These are phyloP conservation scores for Nematolebias whitei DNA, from an alignment of 2,113 vertebrate species.

Conservation along the genomic window DNA sequence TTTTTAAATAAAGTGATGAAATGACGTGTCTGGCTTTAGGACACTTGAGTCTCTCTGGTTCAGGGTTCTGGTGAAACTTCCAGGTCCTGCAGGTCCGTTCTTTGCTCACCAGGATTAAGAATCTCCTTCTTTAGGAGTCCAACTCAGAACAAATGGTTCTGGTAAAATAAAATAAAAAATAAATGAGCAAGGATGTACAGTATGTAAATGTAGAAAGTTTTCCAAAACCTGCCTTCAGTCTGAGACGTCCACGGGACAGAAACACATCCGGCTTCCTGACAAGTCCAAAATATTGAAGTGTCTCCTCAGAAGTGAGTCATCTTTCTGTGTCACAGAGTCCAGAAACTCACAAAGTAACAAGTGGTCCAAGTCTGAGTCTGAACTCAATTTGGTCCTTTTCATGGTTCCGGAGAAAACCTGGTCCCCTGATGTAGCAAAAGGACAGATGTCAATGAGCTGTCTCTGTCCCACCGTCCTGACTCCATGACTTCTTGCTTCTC, in stretches of 20 bases:
- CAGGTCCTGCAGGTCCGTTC: not conserved
- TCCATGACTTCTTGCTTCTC: conserved; percentile 55
- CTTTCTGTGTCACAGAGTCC: conserved; percentile 16
- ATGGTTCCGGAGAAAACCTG: not conserved
- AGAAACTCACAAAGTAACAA: conserved; percentile 4
- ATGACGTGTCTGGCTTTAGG: conserved; percentile 6
- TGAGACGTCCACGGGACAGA: no score
- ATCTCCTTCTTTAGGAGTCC: conserved; percentile 4
- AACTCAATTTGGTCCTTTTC: conserved; percentile 21
- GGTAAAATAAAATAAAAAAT: conserved; percentile 4
- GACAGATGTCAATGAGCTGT: conserved; percentile 20
- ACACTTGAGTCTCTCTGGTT: conserved; percentile 20
- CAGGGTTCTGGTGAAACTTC: not conserved
- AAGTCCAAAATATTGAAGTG: not conserved
- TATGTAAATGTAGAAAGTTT: no score
- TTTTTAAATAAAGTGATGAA: conserved; percentile 6
- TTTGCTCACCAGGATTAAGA: not conserved
- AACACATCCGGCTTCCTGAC: no score
- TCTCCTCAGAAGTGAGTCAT: conserved; percentile 5
- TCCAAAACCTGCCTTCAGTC: no score
- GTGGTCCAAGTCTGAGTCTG: not conserved
- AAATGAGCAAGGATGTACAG: no score
- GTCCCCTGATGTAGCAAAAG: conserved; percentile 11
- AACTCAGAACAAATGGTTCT: not conserved
- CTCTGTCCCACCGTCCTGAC: conserved; percentile 44